Evolutionary conservation across 2,797 vertebrate genomes (phyloP).

Genomic region (Ctenochaetus hawaiiensis): DNA sequence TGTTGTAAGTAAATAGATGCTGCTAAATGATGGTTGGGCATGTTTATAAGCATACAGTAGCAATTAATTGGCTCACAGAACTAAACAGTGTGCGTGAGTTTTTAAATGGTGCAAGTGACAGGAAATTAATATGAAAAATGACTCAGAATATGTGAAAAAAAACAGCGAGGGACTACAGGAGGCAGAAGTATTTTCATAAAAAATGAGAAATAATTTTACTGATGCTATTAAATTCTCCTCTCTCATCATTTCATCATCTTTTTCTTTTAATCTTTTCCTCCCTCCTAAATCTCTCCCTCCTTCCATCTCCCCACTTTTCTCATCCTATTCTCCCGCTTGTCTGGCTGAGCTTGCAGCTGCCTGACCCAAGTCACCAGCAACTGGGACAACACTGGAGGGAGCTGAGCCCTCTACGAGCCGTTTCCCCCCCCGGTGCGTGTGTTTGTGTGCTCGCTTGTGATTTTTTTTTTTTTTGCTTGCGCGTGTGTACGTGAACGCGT

Average conservation of each 20-base stretch:
- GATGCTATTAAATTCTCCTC: not conserved
- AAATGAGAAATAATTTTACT: not conserved
- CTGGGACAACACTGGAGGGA: slow-evolving; percentile 72
- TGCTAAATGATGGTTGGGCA: not conserved
- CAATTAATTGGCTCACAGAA: not conserved
- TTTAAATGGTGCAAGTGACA: not conserved
- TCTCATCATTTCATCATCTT: not conserved
- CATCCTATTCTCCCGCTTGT: slow-evolving; percentile 26
- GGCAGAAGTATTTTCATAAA: not conserved
- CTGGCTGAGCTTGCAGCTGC: slow-evolving; percentile 71
- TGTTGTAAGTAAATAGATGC: not conserved
- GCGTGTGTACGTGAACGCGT: slow-evolving; percentile 41
- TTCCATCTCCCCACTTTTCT: slow-evolving; percentile 17
- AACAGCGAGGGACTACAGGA: not conserved
- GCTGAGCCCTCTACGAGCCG: slow-evolving; percentile 41
- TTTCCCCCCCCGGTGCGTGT: slow-evolving; percentile 37
- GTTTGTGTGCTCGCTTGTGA: slow-evolving; percentile 65
- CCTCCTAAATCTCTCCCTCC: slow-evolving; percentile 8
- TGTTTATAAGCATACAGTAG: not conserved
- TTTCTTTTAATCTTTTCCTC: not conserved
- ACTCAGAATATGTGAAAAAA: not conserved
- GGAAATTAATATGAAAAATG: not conserved
- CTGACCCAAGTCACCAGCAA: slow-evolving; percentile 76
- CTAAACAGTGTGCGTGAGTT: not conserved
- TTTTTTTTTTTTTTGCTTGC: slow-evolving; percentile 66